Evolutionary conservation across 2,113 vertebrate genomes (phyloP).

Genomic region (Argyrosomus japonicus): DNA sequence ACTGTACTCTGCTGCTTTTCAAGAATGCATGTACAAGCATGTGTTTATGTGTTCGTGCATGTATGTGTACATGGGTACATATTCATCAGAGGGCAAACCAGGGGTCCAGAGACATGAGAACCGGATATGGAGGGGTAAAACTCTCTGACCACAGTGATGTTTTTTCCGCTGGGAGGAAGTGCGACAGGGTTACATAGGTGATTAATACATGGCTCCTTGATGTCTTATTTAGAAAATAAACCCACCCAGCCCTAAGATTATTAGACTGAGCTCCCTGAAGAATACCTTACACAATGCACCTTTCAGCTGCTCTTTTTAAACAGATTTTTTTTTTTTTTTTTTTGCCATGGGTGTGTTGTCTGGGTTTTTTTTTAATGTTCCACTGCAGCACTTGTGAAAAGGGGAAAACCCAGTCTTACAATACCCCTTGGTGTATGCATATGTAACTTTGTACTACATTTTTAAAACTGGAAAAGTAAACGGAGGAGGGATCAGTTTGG

Average conservation of each 20-base stretch:
- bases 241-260: conserved; percentile 63
- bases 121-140: conserved; percentile 53
- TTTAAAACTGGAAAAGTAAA: conserved; percentile 65
- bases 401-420: conserved; percentile 80
- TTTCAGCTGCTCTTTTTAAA: conserved; percentile 70
- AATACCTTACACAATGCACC: conserved; percentile 78
- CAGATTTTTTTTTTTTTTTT: conserved; percentile 48
- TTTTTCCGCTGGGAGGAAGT: conserved; percentile 64
- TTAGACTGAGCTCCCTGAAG: conserved; percentile 66
- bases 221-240: conserved; percentile 77
- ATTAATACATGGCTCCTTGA: conserved; percentile 75
- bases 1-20: conserved; percentile 25
- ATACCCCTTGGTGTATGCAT: conserved; percentile 63
- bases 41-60: conserved; percentile 62
- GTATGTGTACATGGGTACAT: conserved; percentile 35
- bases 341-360: conserved; percentile 70
- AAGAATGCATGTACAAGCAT: conserved; percentile 39
- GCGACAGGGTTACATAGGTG: conserved; percentile 70
- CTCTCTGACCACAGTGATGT: conserved; percentile 63
- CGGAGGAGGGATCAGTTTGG: conserved; percentile 42
- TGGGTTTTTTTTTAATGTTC: conserved; percentile 64
- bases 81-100: conserved; percentile 11
- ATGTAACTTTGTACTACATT: conserved; percentile 65
- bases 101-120: conserved; percentile 55
- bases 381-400: conserved; percentile 65